A percentile compares a stretch with the other conserved stretches of the same genome.
Evolutionary conservation across 2,797 vertebrate genomes (phyloP).

Genomic region (Danio jaintianensis): DNA sequence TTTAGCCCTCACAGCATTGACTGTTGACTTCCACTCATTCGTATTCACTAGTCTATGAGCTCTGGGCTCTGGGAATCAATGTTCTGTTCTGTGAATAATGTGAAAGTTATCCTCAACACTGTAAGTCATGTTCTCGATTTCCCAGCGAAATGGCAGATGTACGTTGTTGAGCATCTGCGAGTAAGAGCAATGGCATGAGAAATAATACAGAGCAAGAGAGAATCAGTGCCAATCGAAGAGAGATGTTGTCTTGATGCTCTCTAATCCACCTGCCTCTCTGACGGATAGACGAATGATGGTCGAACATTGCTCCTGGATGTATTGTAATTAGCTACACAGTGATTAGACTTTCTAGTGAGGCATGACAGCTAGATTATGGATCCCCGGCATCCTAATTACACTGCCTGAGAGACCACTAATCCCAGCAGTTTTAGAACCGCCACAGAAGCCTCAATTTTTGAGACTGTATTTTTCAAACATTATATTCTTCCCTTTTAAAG

Average conservation of each 20-base stretch:
- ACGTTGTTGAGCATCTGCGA: background rate
- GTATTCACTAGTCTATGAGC: conserved; percentile 27
- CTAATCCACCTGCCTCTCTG: conserved; percentile 38
- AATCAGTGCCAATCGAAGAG: background rate
- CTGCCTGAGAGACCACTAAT: conserved; percentile 36
- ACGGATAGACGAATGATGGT: background rate
- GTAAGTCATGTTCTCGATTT: conserved; percentile 13
- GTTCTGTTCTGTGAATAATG: conserved; percentile 12
- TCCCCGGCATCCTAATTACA: conserved; percentile 44
- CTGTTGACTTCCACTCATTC: conserved; percentile 43
- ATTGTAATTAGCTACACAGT: conserved; percentile 47
- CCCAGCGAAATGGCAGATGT: conserved; percentile 3
- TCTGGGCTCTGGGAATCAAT: conserved; percentile 15
- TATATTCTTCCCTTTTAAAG: background rate
- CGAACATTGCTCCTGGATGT: conserved; percentile 27
- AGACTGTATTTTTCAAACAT: background rate
- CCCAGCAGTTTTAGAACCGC: conserved; percentile 27
- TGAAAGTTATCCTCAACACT: background rate
- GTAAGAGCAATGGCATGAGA: background rate
- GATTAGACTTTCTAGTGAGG: conserved; percentile 33
- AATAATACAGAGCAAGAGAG: background rate
- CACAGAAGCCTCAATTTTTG: background rate
- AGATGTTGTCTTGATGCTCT: conserved; percentile 20
- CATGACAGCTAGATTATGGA: conserved; percentile 40
- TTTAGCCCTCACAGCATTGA: conserved; percentile 24